Base-by-base conservation (phyloP, 2,888 invertebrate species). In the Xylota sylvarum region DNA sequence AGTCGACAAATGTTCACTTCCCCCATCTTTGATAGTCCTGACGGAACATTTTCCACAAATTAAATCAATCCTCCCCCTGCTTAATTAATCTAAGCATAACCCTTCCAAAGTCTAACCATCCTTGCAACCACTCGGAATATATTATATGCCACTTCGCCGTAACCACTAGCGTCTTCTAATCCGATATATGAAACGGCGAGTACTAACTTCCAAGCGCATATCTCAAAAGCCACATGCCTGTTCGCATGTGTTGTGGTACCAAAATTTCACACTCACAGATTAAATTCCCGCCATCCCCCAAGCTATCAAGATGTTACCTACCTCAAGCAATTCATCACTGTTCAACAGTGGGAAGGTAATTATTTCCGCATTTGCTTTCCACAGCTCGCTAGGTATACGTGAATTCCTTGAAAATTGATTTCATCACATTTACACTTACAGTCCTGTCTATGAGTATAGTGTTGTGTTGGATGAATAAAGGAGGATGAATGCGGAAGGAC, bases 301-400 rank as follows among this genome's bases (percentile, higher is more conserved):
- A 56, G 17, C 56, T 6, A 56, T 30, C 52, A 52, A n/a, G 52
- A 52, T 56, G 56, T 35, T 56, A 35, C 30, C 56, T 56, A 35
- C 30, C 56, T 35, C 30, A 14, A 37, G 5, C 40, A n/a, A 60
- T 60, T 40, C 23, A 60, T 60, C 60, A 40, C 40, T 60, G 40
- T 12, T 23, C 12, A 40, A 60, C 60, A 60, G n/a, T 60, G 40
- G 23, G 19, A 40, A 23, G 40, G 17, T 60, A 60, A 60, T 60
- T 60, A 40, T 60, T 60, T 60, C 40, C 23, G 60, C 40, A 40
- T 56, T 32, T 56, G 32, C 17, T 32, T 32, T 32, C 32, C 10
- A 27, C 56, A 32, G 14, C 27, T 37, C 32, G 6, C 35, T 35
- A 6, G 10, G 2, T 32, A n/a, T 32, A 9, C n/a, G 40, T 43